Conservation (phyloP, 37 sponge, comb jelly and placozoan genomes). For the Beroe forskalii region DNA sequence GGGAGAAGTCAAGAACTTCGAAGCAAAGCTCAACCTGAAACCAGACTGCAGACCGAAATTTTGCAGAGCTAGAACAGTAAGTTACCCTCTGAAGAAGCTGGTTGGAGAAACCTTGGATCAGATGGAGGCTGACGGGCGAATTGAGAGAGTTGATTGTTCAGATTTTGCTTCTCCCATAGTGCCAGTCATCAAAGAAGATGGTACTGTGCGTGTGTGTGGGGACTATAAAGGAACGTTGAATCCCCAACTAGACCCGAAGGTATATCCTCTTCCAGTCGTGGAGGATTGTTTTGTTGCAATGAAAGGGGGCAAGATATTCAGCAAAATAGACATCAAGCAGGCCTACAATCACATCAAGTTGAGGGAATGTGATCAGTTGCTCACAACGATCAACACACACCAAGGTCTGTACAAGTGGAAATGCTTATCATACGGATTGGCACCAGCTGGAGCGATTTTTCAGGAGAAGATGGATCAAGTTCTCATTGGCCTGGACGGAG, state of each 20-base stretch:
- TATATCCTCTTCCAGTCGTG: slow-evolving; percentile 10
- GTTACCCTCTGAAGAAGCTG: neutral
- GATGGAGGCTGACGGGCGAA: neutral
- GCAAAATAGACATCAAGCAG: slow-evolving; percentile 1
- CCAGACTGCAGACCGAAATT: slow-evolving; percentile 8
- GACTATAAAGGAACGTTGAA: slow-evolving; percentile 12
- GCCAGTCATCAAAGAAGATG: slow-evolving; percentile 27
- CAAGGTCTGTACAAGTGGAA: slow-evolving; percentile 1
- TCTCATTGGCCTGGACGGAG: neutral
- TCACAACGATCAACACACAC: slow-evolving; percentile 17
- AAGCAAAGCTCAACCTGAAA: slow-evolving; percentile 13
- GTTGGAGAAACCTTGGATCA: neutral
- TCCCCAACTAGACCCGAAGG: neutral
- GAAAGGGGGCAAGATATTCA: slow-evolving; percentile 3
- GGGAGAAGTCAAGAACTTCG: slow-evolving; percentile 7
- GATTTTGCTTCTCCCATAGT: slow-evolving; percentile 50
- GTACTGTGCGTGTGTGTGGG: slow-evolving; percentile 29
- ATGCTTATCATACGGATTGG: neutral
- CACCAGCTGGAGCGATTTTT: slow-evolving; percentile 15
- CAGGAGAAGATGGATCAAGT: slow-evolving; percentile 39
- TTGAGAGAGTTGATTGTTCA: neutral
- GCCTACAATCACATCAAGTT: slow-evolving; percentile 16
- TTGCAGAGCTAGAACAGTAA: neutral
- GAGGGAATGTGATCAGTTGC: slow-evolving; percentile 2
- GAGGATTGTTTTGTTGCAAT: slow-evolving; percentile 31